Conservation (phyloP, 2,113 vertebrate species). For the Halichoeres trimaculatus region DNA sequence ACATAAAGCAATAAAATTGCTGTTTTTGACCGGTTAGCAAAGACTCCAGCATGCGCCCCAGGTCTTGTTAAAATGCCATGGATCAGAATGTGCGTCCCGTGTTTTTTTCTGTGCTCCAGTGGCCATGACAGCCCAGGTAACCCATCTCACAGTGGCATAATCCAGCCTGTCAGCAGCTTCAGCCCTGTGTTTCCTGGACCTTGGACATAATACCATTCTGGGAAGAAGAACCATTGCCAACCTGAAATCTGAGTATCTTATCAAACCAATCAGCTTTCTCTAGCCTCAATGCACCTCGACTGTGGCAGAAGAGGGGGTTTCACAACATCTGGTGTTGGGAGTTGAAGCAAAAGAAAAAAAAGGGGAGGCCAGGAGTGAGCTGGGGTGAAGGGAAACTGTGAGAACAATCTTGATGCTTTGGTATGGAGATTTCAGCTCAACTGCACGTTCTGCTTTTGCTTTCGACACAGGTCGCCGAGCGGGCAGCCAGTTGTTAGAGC, state of each 20-base stretch:
- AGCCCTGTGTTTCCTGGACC: constrained; percentile 60
- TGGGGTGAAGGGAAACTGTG: constrained; percentile 55
- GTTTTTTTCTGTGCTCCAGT: constrained; percentile 54
- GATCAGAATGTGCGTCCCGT: constrained; percentile 20
- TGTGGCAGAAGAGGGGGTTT: constrained; percentile 65
- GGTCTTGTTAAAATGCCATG: constrained; percentile 34
- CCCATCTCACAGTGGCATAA: constrained; percentile 58
- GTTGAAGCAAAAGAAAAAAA: background rate
- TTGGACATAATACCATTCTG: constrained; percentile 60
- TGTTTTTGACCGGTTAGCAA: constrained; percentile 4
- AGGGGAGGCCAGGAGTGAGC: constrained; percentile 23
- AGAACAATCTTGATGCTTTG: constrained; percentile 60
- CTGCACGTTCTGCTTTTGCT: constrained; percentile 39
- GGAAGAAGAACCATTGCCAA: constrained; percentile 60
- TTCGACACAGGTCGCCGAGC: constrained; percentile 57
- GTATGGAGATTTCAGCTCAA: constrained; percentile 55
- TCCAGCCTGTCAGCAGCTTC: constrained; percentile 64
- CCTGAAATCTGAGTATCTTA: constrained; percentile 75
- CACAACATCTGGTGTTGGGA: constrained; percentile 68
- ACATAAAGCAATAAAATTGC: background rate
- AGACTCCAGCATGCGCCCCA: background rate
- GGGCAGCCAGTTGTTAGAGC: constrained; percentile 59
- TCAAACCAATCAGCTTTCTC: constrained; percentile 77
- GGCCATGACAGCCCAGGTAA: constrained; percentile 61
- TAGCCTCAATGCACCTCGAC: constrained; percentile 67